Evolutionary conservation across 2,888 invertebrate genomes (phyloP), one percentile per base, ranked within the genome.

Genomic region (Thalpophila matura): DNA sequence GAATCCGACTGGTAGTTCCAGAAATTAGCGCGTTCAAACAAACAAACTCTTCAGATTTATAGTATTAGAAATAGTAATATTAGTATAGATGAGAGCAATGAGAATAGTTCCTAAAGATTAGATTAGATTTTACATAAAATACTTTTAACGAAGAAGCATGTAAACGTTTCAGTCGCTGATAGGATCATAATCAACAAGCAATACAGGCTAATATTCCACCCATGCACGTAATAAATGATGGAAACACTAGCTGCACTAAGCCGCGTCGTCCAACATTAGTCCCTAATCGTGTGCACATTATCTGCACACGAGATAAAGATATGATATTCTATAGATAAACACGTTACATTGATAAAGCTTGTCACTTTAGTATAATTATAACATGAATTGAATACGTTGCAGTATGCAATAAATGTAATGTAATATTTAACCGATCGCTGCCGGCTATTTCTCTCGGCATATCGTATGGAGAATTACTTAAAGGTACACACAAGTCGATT

Each of bases 271-370:
- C 49, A 10, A 60, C 31, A 46, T 60, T 37, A 18, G 16, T 10
- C 12, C 6, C 27, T 50, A 60, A 74, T 70, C 70, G 40, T 16
- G 14, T 16, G 7, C 42, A 29, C 16, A 42, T 50, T 51, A 70
- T 74, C 75, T 50, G 40, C 7, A 40, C 9, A 60, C 14, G 37
- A 55, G 53, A 68, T 68, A 60, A 14, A 38, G 54, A 38, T 61
- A 70, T 27, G 27, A 40, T 54, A 26, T 54, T 26, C 27, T 22
- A 33, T 37, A 50, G 75, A 70, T 70, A 70, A 60, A 40, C 62
- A 70, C 50, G 70, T 60, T 29, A 42, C 22, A 20, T 22, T 54
- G 69, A 70, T 74, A 60, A 42, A 14, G 45, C 6, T 1, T 33
- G 35, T 14, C 31, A n/a, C 27, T 24, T 38, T 24, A 33, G 12